A percentile compares a stretch with the other conserved stretches of the same genome.
Evolutionary conservation across 2,888 invertebrate species (phyloP).

Genomic region (Pimpla rufipes): DNA sequence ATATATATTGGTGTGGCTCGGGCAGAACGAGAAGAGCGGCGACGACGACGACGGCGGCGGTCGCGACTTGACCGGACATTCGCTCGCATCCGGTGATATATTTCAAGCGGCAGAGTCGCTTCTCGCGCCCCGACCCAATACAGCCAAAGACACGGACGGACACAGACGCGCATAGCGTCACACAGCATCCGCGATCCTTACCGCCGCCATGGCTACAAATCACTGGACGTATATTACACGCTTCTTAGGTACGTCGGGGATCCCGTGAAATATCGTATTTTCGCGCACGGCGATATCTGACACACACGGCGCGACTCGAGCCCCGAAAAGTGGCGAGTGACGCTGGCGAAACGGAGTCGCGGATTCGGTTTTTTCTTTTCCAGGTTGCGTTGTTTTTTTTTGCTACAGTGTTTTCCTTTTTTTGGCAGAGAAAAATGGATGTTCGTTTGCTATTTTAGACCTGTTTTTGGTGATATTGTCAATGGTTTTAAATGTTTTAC

Average conservation of each 20-base stretch:
- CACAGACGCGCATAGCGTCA: slow-evolving; percentile 27
- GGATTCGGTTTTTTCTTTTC: background rate
- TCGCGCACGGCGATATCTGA: slow-evolving; percentile 76
- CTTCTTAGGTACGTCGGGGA: slow-evolving; percentile 75
- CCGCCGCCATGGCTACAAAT: slow-evolving; percentile 78
- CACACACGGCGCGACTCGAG: background rate
- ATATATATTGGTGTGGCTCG: slow-evolving; percentile 23
- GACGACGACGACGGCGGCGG: slow-evolving; percentile 65
- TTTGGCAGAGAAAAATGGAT: background rate
- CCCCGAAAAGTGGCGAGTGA: slow-evolving; percentile 6
- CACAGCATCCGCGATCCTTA: slow-evolving; percentile 60
- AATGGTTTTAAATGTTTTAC: no score
- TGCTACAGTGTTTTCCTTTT: background rate
- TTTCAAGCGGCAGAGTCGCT: slow-evolving; percentile 75
- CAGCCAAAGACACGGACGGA: slow-evolving; percentile 31
- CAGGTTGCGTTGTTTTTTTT: background rate
- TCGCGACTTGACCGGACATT: slow-evolving; percentile 70
- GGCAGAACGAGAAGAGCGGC: slow-evolving; percentile 46
- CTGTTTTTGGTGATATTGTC: no score
- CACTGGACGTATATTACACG: slow-evolving; percentile 82
- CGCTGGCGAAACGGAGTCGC: background rate
- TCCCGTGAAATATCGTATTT: slow-evolving; percentile 82
- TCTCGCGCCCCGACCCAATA: slow-evolving; percentile 52
- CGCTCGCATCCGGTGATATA: slow-evolving; percentile 81
- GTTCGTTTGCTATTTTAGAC: no score